A percentile compares a stretch with the other conserved stretches of the same genome.
Evolutionary conservation across 2,113 vertebrate species (phyloP).

Genomic region (Phylloscopus whistleri): DNA sequence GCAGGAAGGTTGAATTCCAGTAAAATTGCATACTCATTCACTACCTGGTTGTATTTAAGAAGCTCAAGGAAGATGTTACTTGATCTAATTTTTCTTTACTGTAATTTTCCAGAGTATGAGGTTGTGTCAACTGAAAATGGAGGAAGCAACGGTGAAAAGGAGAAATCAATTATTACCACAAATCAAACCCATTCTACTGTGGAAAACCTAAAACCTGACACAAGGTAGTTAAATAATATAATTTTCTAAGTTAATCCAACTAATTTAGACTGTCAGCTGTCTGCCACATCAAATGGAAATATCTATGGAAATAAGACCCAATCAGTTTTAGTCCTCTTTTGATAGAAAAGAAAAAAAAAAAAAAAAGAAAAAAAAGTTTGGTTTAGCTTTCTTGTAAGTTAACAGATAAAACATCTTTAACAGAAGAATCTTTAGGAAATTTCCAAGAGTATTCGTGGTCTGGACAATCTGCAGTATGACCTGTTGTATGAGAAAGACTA

Average conservation of each 20-base stretch:
- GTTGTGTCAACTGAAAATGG: conserved; percentile 87
- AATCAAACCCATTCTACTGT: conserved; percentile 95
- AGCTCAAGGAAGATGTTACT: neutral
- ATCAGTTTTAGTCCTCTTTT: neutral
- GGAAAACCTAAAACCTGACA: conserved; percentile 94
- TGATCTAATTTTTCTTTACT: neutral
- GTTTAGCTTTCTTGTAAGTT: neutral
- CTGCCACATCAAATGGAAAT: neutral
- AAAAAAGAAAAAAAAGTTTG: neutral
- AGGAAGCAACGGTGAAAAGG: conserved; percentile 74
- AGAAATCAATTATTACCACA: conserved; percentile 85
- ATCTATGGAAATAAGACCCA: neutral
- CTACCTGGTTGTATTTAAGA: neutral
- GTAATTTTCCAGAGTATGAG: conserved; percentile 85
- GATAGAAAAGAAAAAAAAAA: neutral
- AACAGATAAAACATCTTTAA: neutral
- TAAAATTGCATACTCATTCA: neutral
- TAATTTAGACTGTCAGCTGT: neutral
- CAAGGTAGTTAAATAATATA: conserved; percentile 76
- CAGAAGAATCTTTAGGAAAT: neutral
- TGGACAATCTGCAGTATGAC: neutral
- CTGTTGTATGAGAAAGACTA: neutral
- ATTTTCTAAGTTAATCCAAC: neutral
- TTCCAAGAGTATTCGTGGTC: neutral
- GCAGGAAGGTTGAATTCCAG: neutral